Base-by-base conservation (phyloP, 2,888 invertebrate genomes). In the Plagodis pulveraria region DNA sequence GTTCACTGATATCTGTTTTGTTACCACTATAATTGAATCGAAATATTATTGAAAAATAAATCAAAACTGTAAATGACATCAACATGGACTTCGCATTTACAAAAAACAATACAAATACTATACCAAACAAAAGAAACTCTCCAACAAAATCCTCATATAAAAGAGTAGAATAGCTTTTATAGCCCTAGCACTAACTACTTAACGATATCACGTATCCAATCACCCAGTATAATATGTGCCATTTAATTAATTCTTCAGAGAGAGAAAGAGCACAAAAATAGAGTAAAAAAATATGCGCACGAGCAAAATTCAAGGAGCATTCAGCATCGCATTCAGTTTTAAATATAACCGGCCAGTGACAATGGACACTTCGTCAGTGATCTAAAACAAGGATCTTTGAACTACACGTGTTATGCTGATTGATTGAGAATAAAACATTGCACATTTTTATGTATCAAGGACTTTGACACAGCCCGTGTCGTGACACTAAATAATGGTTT, bases 281-380 rank as follows among this genome's bases (percentile, higher is more conserved):
- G 8, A 9, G 40, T 22, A 38, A 8, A 38, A 8, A 38, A 38
- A 38, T 38, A 9, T 12, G 42, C 42, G 42, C 42, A 42, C 12
- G 42, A 42, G 42, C 42, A 76, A 79, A 76, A 84, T 83, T 77
- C 78, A 62, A 67, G 74, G 78, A 76, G 75, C 81, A 52, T 52
- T 49, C 35, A 22, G 48, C 52, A 34, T 50, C 41, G 85, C 83
- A 79, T 76, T 77, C 76, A 71, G 80, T 77, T 87, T 84, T 87
- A 89, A 85, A 89, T 88, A 84, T 90, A 91, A 75, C 79, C 73
- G 65, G 58, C 62, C 78, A 67, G 81, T 84, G 87, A 90, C 89
- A 89, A 89, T 90, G 84, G 88, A 76, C 77, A 80, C 81, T 82
- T 76, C 80, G 83, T 84, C 84, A 84, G 73, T 64, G 80, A 64